phyloP scores from a whole-genome alignment of 2,797 vertebrate species.

The Macrochelys suwanniensis region DNA sequence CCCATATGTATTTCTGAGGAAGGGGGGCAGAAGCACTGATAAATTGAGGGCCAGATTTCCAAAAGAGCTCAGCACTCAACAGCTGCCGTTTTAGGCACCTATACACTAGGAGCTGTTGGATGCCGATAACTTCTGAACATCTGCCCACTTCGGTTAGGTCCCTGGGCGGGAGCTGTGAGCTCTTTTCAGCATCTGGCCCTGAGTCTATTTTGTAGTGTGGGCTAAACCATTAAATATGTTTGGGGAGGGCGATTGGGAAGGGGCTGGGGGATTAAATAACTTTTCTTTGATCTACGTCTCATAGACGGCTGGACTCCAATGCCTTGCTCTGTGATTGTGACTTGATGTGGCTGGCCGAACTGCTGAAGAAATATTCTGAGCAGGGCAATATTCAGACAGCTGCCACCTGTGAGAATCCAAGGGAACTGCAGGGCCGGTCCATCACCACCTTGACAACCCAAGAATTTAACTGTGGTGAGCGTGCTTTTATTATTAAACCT shows the following conservation, averaged over 20 bases:
- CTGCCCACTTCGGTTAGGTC: background rate
- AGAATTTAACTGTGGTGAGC: slow-evolving; percentile 78
- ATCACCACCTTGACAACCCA: slow-evolving; percentile 56
- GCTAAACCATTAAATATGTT: background rate
- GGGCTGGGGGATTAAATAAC: background rate
- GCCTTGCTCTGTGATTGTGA: slow-evolving; percentile 76
- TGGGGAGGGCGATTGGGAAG: background rate
- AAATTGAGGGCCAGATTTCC: background rate
- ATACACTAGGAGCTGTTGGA: background rate
- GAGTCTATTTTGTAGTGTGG: background rate
- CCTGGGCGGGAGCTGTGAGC: background rate
- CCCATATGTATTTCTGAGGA: background rate
- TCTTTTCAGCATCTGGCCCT: rapidly evolving
- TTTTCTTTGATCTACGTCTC: background rate
- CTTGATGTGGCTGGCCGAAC: slow-evolving; percentile 78
- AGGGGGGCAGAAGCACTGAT: background rate
- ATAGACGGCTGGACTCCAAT: slow-evolving; percentile 80
- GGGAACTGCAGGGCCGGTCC: slow-evolving; percentile 74
- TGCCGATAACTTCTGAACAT: background rate
- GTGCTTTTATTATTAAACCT: rapidly evolving
- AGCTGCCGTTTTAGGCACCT: background rate
- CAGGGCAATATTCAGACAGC: slow-evolving; percentile 75
- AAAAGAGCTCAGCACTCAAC: background rate
- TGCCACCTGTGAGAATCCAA: slow-evolving; percentile 75
- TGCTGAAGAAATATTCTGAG: slow-evolving; percentile 52